Evolutionary conservation across 2,113 vertebrate species (phyloP).

Genomic region (Cyprinodon variegatus): DNA sequence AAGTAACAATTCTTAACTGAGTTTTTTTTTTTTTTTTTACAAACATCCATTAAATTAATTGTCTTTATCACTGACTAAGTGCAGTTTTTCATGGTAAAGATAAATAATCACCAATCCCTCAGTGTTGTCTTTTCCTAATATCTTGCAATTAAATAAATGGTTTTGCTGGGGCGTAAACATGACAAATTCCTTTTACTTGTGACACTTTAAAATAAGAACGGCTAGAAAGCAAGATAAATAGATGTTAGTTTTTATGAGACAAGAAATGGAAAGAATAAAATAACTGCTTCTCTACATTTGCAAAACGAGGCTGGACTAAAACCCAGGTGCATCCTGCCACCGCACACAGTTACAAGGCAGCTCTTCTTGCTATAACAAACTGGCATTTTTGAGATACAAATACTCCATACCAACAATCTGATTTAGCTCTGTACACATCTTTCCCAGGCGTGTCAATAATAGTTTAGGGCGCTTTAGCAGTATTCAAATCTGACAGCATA

Average conservation of each 20-base stretch:
- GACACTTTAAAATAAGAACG: not conserved
- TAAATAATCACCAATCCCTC: not conserved
- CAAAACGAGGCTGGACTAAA: not conserved
- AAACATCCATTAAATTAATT: not conserved
- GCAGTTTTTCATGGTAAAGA: not conserved
- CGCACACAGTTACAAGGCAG: not conserved
- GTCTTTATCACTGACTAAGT: not conserved
- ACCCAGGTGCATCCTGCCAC: not conserved
- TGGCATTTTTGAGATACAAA: not conserved
- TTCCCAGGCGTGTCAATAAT: not conserved
- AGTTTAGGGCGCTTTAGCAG: not conserved
- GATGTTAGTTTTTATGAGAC: not conserved
- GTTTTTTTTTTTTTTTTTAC: not conserved
- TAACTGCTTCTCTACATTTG: not conserved
- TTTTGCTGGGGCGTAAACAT: not conserved
- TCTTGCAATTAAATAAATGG: not conserved
- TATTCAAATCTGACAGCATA: conserved; percentile 18
- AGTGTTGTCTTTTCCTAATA: not conserved
- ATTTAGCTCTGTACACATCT: not conserved
- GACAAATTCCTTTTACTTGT: not conserved
- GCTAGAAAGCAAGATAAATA: not conserved
- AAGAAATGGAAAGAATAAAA: not conserved
- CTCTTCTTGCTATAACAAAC: not conserved
- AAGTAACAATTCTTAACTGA: not conserved
- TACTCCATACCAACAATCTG: not conserved